Conservation (phyloP, 2,888 invertebrate genomes). For the Tortricodes alternella region DNA sequence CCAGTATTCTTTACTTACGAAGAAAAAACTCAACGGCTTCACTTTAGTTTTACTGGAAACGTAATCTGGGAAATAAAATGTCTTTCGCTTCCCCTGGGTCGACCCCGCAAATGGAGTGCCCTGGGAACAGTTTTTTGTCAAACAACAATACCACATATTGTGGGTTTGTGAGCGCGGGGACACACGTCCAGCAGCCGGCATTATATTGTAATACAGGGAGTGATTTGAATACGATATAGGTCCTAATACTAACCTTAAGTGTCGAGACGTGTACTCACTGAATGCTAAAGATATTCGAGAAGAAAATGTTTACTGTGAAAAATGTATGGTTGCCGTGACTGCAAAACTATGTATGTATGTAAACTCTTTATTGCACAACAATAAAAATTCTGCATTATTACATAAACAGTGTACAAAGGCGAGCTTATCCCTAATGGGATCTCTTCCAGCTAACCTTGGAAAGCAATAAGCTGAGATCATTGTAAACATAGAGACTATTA, state of each 20-base stretch:
- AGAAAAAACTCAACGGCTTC: constrained; percentile 52
- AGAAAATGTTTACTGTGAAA: too few species aligned
- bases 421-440: too few species aligned
- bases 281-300: neutral
- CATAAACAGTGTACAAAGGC: too few species aligned
- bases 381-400: too few species aligned
- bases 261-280: too few species aligned
- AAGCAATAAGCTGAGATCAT: too few species aligned
- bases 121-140: constrained; percentile 63
- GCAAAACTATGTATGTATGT: too few species aligned
- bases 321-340: too few species aligned
- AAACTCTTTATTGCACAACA: too few species aligned
- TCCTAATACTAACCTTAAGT: too few species aligned
- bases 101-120: constrained; percentile 46
- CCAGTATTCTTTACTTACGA: constrained; percentile 33
- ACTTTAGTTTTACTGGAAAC: constrained; percentile 62
- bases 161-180: constrained; percentile 43
- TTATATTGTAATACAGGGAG: neutral
- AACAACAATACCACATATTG: constrained; percentile 62
- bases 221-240: neutral
- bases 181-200: constrained; percentile 29
- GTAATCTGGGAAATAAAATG: constrained; percentile 62
- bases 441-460: too few species aligned
- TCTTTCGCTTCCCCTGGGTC: constrained; percentile 49
- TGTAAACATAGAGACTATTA: too few species aligned